Base-by-base conservation (phyloP, 64 coral and sea anemone species). In the Stichodactyla helianthus region DNA sequence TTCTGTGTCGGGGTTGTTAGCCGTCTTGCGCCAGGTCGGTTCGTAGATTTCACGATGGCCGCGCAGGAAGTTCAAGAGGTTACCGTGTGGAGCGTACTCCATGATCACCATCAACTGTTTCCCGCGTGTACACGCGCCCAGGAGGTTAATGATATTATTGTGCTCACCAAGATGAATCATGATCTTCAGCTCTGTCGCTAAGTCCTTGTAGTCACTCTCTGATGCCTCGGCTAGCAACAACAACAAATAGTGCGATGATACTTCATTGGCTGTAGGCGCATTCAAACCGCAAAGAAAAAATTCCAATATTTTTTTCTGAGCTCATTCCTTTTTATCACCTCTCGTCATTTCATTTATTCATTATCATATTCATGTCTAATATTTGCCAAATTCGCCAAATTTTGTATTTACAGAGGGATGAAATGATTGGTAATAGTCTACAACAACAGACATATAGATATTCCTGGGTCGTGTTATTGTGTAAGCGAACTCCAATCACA, bases 121-220 rank as follows among this genome's bases (percentile, higher is more conserved):
- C 6, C 87, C 91, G 7, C 60, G 77, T 31, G 91, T 93, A 57
- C 94, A 96, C 10, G 87, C 91, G 18, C 94, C 94, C 14, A 96
- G 91, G 26, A 96, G 86, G 55, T 96, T 96, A 77, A 96, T 76
- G 20, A 96, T 93, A 52, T 96, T 96, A 50, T 83, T 87, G 27
- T 93, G 90, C 31, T 83, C 85, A 57, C 94, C 94, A 87, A 96
- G 80, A 23, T 87, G 84, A 20, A 96, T 93, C 79, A 93, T 92
- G 23, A 90, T 96, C 23, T 87, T 93, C 55, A 96, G 86, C 59
- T 96, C 94, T 85, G 91, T 86, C 12, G 88, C 91, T 15, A 96
- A 52, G 54, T 87, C 79, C 65, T 85, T 96, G 88, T 96, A 96
- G 22, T 93, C 91, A 68, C 78, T 89, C 62, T 90, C 84, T 20